Base-by-base conservation (phyloP, 2,888 invertebrate genomes). In the Orchestes rusci region DNA sequence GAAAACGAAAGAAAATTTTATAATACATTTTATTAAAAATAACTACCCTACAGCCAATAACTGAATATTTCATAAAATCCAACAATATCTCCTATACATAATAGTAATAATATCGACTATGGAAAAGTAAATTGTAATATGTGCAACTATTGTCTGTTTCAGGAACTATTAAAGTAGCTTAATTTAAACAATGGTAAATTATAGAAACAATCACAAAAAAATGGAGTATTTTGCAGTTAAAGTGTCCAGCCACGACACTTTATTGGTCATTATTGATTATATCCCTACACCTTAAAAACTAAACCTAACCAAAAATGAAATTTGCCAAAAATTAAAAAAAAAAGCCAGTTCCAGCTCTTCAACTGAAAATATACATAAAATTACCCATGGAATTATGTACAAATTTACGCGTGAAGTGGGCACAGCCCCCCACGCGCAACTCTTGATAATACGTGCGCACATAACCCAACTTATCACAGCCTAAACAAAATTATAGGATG, bases 221-320 rank as follows among this genome's bases (percentile, higher is more conserved):
- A 10, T 27, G 40, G 40, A 45, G 40, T 45, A 45, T 23, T 45
- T 45, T n/a, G n/a, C n/a, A n/a, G n/a, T n/a, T n/a, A n/a, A n/a
- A n/a, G n/a, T n/a, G n/a, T n/a, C n/a, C n/a, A n/a, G n/a, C n/a
- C n/a, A n/a, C n/a, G n/a, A n/a, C n/a, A n/a, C n/a, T n/a, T n/a
- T n/a, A n/a, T n/a, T n/a, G n/a, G n/a, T n/a, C n/a, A n/a, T n/a
- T n/a, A n/a, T n/a, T n/a, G n/a, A n/a, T n/a, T n/a, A n/a, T n/a
- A 19, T 40, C 45, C 45, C 45, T 40, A 45, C 45, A 45, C 45
- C 45, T 35, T 36, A 45, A 33, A n/a, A 35, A 27, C 29, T 35
- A 32, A 32, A 32, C 19, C 12, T 32, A 41, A 43, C 36, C 30
- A 2, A 34, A 36, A 30, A 34, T 33, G 19, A 20, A 41, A 28